These are phyloP conservation scores for Mactra quadrangularis DNA, from an alignment of 1,140 invertebrate genomes.

Conservation along the genomic window DNA sequence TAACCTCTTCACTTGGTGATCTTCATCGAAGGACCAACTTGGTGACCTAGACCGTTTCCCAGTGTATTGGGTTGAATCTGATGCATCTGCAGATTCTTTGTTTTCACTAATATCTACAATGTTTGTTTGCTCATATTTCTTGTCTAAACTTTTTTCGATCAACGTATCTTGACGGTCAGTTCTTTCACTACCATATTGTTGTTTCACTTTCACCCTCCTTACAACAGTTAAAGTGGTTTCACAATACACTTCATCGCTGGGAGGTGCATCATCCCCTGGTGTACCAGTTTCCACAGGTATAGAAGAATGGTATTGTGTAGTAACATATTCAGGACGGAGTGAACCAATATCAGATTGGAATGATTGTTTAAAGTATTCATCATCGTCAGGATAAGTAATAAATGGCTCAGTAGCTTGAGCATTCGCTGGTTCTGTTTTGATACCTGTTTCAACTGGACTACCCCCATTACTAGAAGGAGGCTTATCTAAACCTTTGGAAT, in stretches of 20 bases:
- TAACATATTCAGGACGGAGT: conserved; percentile 32
- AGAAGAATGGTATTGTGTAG: conserved; percentile 34
- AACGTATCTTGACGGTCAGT: conserved; percentile 40
- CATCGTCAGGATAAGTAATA: not conserved
- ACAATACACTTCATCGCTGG: conserved; percentile 59
- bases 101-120: conserved; percentile 44
- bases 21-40: conserved; percentile 32
- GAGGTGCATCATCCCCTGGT: conserved; percentile 24
- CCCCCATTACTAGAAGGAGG: conserved; percentile 32
- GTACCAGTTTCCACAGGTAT: conserved; percentile 45
- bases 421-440: conserved; percentile 12
- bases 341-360: conserved; percentile 16
- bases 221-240: conserved; percentile 54
- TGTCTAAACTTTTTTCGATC: conserved; percentile 30
- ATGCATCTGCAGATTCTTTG: not conserved
- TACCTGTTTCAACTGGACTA: conserved; percentile 3
- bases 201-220: conserved; percentile 44
- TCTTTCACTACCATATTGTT: conserved; percentile 50
- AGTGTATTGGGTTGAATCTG: not conserved
- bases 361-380: not conserved
- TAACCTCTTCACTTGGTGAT: conserved; percentile 20
- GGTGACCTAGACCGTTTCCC: conserved; percentile 33
- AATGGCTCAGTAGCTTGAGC: not conserved
- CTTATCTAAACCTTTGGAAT: conserved; percentile 18
- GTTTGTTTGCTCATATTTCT: conserved; percentile 24